A percentile compares a stretch with the other conserved stretches of the same genome.
Conservation (phyloP, 2,113 vertebrate genomes). For the Fregata magnificens region DNA sequence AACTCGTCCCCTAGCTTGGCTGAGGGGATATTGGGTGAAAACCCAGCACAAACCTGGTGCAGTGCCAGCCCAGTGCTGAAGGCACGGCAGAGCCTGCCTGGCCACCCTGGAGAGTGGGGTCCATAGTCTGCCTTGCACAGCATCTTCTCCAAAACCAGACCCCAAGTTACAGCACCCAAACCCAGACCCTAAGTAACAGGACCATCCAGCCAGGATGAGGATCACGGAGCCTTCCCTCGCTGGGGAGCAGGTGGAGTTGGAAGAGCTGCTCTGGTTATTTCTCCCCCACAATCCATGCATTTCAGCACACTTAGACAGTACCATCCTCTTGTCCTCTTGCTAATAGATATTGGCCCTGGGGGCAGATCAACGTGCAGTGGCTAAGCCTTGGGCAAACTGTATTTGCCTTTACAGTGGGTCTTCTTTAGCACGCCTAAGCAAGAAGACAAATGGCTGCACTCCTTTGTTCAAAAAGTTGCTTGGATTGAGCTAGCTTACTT, state of each 20-base stretch:
- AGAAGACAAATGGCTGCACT: not conserved
- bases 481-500: not conserved
- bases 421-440: not conserved
- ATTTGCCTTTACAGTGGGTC: not conserved
- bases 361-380: not conserved
- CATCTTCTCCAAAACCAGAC: not conserved
- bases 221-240: rapidly evolving
- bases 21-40: rapidly evolving
- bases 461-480: not conserved
- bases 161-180: not conserved
- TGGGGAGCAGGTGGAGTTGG: not conserved
- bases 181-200: not conserved
- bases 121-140: not conserved
- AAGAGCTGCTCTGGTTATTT: not conserved
- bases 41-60: not conserved
- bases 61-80: not conserved
- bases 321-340: not conserved
- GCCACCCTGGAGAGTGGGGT: rapidly evolving
- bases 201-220: not conserved
- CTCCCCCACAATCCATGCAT: rapidly evolving
- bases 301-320: not conserved
- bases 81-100: not conserved
- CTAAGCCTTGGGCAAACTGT: not conserved
- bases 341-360: not conserved
- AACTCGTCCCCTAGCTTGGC: not conserved